Evolutionary conservation across 2,113 vertebrate genomes (phyloP), one percentile per base, ranked within the genome.

Genomic region (Herpailurus yagouaroundi): DNA sequence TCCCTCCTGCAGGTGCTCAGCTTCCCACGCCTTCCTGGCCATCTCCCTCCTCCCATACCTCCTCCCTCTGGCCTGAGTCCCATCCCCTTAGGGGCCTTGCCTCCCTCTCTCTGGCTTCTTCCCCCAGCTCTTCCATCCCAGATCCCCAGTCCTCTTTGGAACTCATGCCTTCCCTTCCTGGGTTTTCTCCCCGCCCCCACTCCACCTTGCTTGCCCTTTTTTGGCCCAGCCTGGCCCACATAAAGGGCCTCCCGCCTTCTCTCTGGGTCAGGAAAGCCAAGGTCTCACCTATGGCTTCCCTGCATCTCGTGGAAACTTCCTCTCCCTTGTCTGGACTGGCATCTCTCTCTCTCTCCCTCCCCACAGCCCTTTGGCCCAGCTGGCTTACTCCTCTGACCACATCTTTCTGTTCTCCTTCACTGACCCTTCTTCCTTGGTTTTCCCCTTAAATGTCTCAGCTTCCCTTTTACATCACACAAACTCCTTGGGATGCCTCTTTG

Each of bases 301-400:
- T 76, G 33, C 38, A 25, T 33, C 38, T 50, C 81, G 31, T 52
- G 41, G 73, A 80, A 57, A 81, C 29, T 2, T 55, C 66, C 41
- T 1, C 25, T 29, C 41, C 4, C 38, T 29, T 33, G 18, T 8
- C 74, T 36, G 63, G 27, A 8, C 76, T 76, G 74, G 13, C 7
- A 5, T n/a, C 31, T n/a, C 71, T 63, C 86, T 76, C 55, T 29
- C n/a, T 38, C n/a, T 7, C 27, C 55, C n/a, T 8, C 52, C 13
- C 14, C 7, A 36, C 0, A 3, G 7, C n/a, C 33, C 3, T 15
- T 21, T 36, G 6, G 69, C 45, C 27, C 6, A 5, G 36, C 2
- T 1, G 4, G 27, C 13, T 36, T 27, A 18, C 12, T 52, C 41
- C 25, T 74, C 90, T 31, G 29, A 38, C 29, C 79, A 48, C n/a